Conservation (phyloP, 1,140 invertebrate genomes). For the Lepidurus arcticus region DNA sequence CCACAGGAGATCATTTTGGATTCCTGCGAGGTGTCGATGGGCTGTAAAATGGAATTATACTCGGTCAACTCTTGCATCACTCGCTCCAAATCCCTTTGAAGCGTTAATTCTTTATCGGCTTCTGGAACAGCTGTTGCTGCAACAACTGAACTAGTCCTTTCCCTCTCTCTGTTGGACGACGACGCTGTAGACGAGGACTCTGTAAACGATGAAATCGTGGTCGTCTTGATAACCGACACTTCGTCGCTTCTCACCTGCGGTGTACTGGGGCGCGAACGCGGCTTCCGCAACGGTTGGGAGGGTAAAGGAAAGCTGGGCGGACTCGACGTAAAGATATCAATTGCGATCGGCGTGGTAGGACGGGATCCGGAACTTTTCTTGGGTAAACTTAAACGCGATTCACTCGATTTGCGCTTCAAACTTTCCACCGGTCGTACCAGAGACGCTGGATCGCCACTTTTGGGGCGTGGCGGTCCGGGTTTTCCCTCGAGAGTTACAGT, state of each 20-base stretch:
- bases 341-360: not conserved
- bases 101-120: not conserved
- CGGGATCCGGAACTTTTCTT: not conserved
- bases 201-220: not conserved
- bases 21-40: not conserved
- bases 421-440: not conserved
- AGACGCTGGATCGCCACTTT: not conserved
- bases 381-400: not conserved
- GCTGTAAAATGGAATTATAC: conserved; percentile 9
- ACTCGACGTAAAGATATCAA: not conserved
- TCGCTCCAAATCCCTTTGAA: not conserved
- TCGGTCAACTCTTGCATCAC: conserved; percentile 3
- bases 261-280: not conserved
- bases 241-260: not conserved
- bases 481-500: not conserved
- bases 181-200: not conserved
- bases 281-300: not conserved
- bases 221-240: not conserved
- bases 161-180: not conserved
- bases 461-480: not conserved
- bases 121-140: not conserved
- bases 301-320: not conserved
- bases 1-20: not conserved
- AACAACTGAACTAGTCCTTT: not conserved
- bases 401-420: not conserved